Evolutionary conservation across 1,140 invertebrate species (phyloP), one percentile per base, ranked within the genome.

Genomic region (Copidosoma floridanum): DNA sequence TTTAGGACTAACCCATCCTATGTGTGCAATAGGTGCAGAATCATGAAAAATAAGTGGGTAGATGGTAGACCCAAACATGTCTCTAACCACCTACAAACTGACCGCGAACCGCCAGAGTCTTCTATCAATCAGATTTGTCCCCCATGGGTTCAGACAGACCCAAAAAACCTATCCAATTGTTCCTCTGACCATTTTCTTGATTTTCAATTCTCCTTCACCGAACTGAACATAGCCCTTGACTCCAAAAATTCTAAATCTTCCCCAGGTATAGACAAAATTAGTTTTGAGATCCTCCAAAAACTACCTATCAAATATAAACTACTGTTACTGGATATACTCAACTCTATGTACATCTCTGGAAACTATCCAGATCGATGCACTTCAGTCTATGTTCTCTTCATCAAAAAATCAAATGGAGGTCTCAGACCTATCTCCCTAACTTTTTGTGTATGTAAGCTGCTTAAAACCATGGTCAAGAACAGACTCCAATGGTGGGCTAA

Each of bases 41-140:
- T 60, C 5, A 21, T 60, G n/a, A 60, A 53, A 38, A 61, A 55
- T 40, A 61, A 47, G 26, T 61, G 43, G 58, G 40, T 26, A 11
- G 55, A 55, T 40, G 12, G 20, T 40, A 7, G 18, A 4, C 38
- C 7, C 7, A n/a, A 6, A 10, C 4, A 43, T 6, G 7, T 35
- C 3, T 10, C 38, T 6, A 40, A 16, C 12, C n/a, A n/a, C 4
- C 4, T 5, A 40, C 6, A 40, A 8, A 40, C 6, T 8, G 6
- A 8, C 4, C 4, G n/a, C 38, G n/a, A n/a, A n/a, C n/a, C n/a
- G n/a, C n/a, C n/a, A n/a, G n/a, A n/a, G n/a, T n/a, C n/a, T n/a
- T n/a, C n/a, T 10, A 10, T 10, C n/a, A 10, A 40, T 40, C 12
- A 40, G 18, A n/a, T 40, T 10, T 40, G 52, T 20, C 52, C 52